Evolutionary conservation across 2,888 invertebrate genomes (phyloP).

Genomic region (Arge pagana): DNA sequence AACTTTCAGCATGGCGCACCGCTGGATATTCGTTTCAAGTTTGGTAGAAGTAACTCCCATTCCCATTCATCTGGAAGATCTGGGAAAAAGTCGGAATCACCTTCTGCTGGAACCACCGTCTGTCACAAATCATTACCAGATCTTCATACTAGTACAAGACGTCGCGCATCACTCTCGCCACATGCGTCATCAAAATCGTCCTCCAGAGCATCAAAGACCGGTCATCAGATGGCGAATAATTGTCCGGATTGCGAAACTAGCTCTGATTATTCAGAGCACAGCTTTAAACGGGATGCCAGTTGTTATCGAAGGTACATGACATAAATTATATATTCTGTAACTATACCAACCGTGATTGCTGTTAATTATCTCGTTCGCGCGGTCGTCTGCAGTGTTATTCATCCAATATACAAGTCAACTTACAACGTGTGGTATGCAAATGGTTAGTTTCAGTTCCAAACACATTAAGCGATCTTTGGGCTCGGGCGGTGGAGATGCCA

Average conservation of each 20-base stretch:
- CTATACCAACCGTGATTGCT: no score
- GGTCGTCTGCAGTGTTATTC: no score
- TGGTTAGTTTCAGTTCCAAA: constrained; percentile 45
- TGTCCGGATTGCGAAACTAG: constrained; percentile 56
- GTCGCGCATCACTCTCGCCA: constrained; percentile 53
- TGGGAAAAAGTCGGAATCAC: constrained; percentile 45
- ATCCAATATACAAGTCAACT: no score
- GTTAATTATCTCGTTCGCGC: no score
- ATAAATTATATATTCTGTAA: no score
- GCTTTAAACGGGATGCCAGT: constrained; percentile 53
- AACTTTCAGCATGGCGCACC: constrained; percentile 42
- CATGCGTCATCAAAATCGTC: constrained; percentile 51
- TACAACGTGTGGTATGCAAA: no score
- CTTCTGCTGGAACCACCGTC: constrained; percentile 48
- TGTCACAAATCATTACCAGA: constrained; percentile 84
- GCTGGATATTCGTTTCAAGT: constrained; percentile 50
- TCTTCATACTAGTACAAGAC: constrained; percentile 63
- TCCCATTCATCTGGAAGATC: constrained; percentile 49
- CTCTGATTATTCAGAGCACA: constrained; percentile 55
- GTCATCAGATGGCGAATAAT: constrained; percentile 43
- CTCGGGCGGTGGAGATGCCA: constrained; percentile 54
- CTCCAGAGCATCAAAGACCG: constrained; percentile 33
- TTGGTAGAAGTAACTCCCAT: constrained; percentile 54
- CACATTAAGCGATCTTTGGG: constrained; percentile 54
- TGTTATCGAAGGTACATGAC: constrained; percentile 51